Conservation (phyloP, 1,140 invertebrate genomes). For the Ectropis grisescens region DNA sequence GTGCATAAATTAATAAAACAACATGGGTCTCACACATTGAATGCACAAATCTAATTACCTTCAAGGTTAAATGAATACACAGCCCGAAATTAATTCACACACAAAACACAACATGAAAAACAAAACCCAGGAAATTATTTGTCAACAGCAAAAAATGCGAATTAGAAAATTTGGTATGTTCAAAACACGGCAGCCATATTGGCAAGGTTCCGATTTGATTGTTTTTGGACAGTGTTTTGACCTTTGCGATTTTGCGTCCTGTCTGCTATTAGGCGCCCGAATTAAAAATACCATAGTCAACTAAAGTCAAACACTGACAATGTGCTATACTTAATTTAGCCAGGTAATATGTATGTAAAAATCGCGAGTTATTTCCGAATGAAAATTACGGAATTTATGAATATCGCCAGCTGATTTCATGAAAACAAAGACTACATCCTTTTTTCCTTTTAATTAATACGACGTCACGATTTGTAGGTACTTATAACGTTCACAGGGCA, state of each 20-base stretch:
- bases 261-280: constrained; percentile 35
- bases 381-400: too few species aligned
- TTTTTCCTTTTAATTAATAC: not conserved
- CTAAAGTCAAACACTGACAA: constrained; percentile 36
- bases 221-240: constrained; percentile 66
- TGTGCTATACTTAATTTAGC: constrained; percentile 30
- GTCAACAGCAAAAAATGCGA: constrained; percentile 11
- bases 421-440: not conserved
- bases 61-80: constrained; percentile 5
- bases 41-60: constrained; percentile 1
- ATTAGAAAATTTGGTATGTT: constrained; percentile 25
- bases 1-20: too few species aligned
- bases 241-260: constrained; percentile 63
- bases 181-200: constrained; percentile 55
- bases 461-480: too few species aligned
- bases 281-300: constrained; percentile 15
- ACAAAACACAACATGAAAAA: too few species aligned
- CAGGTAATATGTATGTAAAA: constrained; percentile 38
- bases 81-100: too few species aligned
- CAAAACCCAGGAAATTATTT: too few species aligned
- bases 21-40: too few species aligned
- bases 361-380: constrained; percentile 5
- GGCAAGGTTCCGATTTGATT: constrained; percentile 40
- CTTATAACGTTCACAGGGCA: too few species aligned
- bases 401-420: constrained; percentile 4